phyloP scores from a whole-genome alignment of 2,113 vertebrate genomes.

The Catharus bicknelli region DNA sequence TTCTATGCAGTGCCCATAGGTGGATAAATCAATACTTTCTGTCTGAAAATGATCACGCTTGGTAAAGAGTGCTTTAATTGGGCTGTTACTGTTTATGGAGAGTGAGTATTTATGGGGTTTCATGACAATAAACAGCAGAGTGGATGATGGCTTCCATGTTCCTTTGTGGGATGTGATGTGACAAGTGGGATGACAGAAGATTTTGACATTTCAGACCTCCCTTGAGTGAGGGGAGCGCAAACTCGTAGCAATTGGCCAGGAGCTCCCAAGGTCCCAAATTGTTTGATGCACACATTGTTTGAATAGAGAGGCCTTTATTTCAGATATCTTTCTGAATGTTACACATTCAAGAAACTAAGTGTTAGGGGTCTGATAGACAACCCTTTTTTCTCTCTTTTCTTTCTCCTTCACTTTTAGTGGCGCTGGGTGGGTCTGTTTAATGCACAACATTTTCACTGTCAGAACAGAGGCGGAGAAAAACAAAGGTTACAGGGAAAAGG shows the following conservation, averaged over 20 bases:
- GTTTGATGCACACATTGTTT: background rate
- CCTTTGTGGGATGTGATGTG: slow-evolving; percentile 45
- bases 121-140: slow-evolving; percentile 66
- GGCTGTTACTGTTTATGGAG: slow-evolving; percentile 66
- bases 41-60: slow-evolving; percentile 73
- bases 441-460: background rate
- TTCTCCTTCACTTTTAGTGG: background rate
- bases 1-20: slow-evolving; percentile 72
- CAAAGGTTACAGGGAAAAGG: slow-evolving; percentile 2
- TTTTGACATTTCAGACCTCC: slow-evolving; percentile 65
- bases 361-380: background rate
- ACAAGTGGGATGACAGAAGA: slow-evolving; percentile 51
- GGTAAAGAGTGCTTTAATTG: slow-evolving; percentile 75
- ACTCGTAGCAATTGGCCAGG: background rate
- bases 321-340: background rate
- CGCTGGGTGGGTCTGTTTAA: background rate
- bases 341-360: background rate
- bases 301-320: background rate
- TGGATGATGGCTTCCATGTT: slow-evolving; percentile 39
- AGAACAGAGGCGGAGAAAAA: background rate
- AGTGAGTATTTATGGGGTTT: slow-evolving; percentile 60
- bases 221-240: background rate
- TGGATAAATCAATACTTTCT: slow-evolving; percentile 75
- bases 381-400: background rate
- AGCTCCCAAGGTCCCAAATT: slow-evolving; percentile 29